phyloP scores from a whole-genome alignment of 1,140 invertebrate genomes.

The Megathymus violae region DNA sequence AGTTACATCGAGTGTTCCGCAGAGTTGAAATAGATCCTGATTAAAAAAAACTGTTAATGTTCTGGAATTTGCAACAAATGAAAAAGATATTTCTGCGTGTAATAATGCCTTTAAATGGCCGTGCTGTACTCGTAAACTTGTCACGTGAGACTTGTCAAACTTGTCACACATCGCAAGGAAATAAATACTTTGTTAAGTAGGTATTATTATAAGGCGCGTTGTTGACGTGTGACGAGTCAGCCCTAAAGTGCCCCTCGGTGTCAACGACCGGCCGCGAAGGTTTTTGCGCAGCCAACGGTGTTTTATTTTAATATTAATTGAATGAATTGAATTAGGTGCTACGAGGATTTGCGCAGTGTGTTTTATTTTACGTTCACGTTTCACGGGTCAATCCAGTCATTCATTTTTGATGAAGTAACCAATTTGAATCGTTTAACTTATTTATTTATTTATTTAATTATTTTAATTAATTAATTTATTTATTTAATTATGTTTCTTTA shows the following conservation, averaged over 20 bases:
- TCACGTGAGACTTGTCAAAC: conserved; percentile 43
- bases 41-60: too few species aligned
- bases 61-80: too few species aligned
- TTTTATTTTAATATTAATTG: conserved; percentile 82
- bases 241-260: conserved; percentile 79
- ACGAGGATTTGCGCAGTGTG: background rate
- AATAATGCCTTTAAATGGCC: too few species aligned
- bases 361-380: background rate
- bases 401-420: too few species aligned
- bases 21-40: too few species aligned
- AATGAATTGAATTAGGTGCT: conserved; percentile 58
- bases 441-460: too few species aligned
- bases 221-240: conserved; percentile 73
- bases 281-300: conserved; percentile 77
- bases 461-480: too few species aligned
- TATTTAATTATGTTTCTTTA: too few species aligned
- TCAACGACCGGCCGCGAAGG: conserved; percentile 78
- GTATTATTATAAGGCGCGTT: conserved; percentile 63
- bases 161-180: conserved; percentile 48
- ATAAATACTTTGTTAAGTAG: conserved; percentile 60
- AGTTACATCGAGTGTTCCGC: too few species aligned
- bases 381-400: too few species aligned
- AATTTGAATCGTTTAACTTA: too few species aligned
- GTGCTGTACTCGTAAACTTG: conserved; percentile 18
- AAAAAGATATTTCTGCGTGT: too few species aligned